phyloP scores from a whole-genome alignment of 2,888 invertebrate genomes.

The Pyrocoelia pectoralis region DNA sequence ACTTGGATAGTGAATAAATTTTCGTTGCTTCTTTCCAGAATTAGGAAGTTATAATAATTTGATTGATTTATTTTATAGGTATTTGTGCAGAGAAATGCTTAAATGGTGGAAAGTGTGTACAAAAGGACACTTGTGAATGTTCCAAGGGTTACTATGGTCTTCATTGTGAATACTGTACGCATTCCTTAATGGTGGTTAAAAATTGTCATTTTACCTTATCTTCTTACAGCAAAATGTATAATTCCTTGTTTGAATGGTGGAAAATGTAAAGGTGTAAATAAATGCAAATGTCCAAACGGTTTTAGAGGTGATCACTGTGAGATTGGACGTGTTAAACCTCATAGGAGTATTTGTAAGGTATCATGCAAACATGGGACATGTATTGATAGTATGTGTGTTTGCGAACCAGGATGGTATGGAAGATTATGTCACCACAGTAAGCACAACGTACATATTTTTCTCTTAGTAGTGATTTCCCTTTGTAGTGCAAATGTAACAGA shows the following conservation, averaged over 20 bases:
- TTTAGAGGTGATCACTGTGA: slow-evolving; percentile 92
- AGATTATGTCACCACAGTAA: slow-evolving; percentile 80
- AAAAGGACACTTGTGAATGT: slow-evolving; percentile 93
- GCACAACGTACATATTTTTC: not conserved
- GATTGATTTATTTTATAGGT: slow-evolving; percentile 74
- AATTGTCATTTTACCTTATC: slow-evolving; percentile 15
- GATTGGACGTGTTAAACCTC: slow-evolving; percentile 75
- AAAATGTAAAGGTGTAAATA: slow-evolving; percentile 87
- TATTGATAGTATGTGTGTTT: slow-evolving; percentile 74
- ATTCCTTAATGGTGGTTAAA: slow-evolving; percentile 12
- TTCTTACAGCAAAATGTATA: slow-evolving; percentile 59
- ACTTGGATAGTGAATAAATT: no score
- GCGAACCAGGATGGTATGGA: slow-evolving; percentile 85
- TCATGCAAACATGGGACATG: slow-evolving; percentile 83
- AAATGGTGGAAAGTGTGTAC: slow-evolving; percentile 94
- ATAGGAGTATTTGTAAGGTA: slow-evolving; percentile 75
- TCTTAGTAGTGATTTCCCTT: not conserved
- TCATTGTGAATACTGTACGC: slow-evolving; percentile 91
- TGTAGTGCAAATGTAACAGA: slow-evolving; percentile 23
- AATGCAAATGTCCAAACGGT: slow-evolving; percentile 86
- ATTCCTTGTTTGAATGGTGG: slow-evolving; percentile 93
- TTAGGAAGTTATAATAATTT: no score
- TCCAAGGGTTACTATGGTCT: slow-evolving; percentile 90
- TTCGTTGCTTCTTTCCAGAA: no score
- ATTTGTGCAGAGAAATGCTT: slow-evolving; percentile 91